Base-by-base conservation (phyloP, 2,888 invertebrate species). In the Malthinus seriepunctatus region DNA sequence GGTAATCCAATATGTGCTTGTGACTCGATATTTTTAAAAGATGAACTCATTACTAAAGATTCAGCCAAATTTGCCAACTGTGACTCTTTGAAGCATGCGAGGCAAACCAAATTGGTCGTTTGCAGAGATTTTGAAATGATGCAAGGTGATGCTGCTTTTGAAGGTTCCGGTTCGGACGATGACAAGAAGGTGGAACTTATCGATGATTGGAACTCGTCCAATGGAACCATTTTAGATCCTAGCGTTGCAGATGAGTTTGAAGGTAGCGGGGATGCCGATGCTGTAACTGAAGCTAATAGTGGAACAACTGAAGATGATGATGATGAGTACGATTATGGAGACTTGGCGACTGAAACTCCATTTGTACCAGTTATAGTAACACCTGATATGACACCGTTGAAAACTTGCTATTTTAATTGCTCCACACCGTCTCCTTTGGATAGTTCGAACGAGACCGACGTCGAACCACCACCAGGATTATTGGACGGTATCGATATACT, bases 1-100 rank as follows among this genome's bases (percentile, higher is more conserved):
- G 86, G 86, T 42, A 91, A 91, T 73, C 85, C 85, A 34, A 78
- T 91, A 5, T 91, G 91, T 76, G 84, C 87, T 31, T 91, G 90
- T 71, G 82, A 84, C 62, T 88, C 88, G 56, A 76, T 90, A 56
- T 79, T 83, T 63, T 81, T 84, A 46, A 83, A 89, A 63, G 86
- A 89, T 69, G 81, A 81, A 66, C 75, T 91, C 65, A 72, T 69
- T 32, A 64, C 68, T 55, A 62, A 67, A n/a, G 70, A 78, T 32
- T 55, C 55, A 5, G 63, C 78, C 38, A 66, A 69, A n/a, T 69
- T 69, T 48, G 66, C 75, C 5, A 71, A 65, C 32, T 79, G 79
- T 62, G 63, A 69, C 58, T 69, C 67, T 9, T 75, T 76, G 2
- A 65, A 66, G 5, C 23, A 23, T 3, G 23, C 23, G 23, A 23